Evolutionary conservation across 1,140 invertebrate species (phyloP).

Genomic region (Steinernema khuongi): DNA sequence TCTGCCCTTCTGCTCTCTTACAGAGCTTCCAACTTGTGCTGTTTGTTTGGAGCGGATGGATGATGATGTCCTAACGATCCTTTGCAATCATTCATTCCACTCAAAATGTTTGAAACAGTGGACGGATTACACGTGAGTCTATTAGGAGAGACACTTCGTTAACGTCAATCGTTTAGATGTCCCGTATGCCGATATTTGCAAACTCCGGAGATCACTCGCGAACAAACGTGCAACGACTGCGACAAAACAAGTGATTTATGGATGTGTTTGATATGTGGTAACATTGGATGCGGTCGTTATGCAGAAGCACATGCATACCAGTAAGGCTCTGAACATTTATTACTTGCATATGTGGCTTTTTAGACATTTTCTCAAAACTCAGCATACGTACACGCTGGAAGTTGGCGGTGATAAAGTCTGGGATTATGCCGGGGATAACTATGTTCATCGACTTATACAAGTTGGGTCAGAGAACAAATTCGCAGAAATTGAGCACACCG

Average conservation of each 20-base stretch:
- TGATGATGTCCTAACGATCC: slow-evolving; percentile 90
- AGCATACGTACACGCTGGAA: slow-evolving; percentile 94
- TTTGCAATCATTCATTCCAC: slow-evolving; percentile 98
- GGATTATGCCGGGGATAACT: slow-evolving; percentile 96
- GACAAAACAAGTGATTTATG: slow-evolving; percentile 72
- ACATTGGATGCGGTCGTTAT: slow-evolving; percentile 89
- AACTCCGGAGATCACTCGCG: slow-evolving; percentile 79
- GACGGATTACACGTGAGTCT: slow-evolving; percentile 73
- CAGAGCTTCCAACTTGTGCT: slow-evolving; percentile 93
- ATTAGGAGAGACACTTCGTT: not conserved
- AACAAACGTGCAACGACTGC: slow-evolving; percentile 79
- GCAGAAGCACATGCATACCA: slow-evolving; percentile 69
- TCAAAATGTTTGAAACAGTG: slow-evolving; percentile 86
- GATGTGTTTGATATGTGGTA: slow-evolving; percentile 97
- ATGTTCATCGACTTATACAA: slow-evolving; percentile 66
- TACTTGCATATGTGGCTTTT: slow-evolving; percentile 43
- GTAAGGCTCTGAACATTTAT: slow-evolving; percentile 56
- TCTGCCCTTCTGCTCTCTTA: slow-evolving; percentile 69
- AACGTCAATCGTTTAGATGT: slow-evolving; percentile 59
- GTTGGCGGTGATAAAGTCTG: slow-evolving; percentile 90
- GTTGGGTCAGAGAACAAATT: slow-evolving; percentile 30
- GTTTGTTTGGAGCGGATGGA: slow-evolving; percentile 87
- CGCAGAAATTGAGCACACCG: slow-evolving; percentile 64
- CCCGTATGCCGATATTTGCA: slow-evolving; percentile 68
- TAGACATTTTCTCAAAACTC: slow-evolving; percentile 85